phyloP scores from a whole-genome alignment of 2,888 invertebrate genomes.

The Ochlodes sylvanus region DNA sequence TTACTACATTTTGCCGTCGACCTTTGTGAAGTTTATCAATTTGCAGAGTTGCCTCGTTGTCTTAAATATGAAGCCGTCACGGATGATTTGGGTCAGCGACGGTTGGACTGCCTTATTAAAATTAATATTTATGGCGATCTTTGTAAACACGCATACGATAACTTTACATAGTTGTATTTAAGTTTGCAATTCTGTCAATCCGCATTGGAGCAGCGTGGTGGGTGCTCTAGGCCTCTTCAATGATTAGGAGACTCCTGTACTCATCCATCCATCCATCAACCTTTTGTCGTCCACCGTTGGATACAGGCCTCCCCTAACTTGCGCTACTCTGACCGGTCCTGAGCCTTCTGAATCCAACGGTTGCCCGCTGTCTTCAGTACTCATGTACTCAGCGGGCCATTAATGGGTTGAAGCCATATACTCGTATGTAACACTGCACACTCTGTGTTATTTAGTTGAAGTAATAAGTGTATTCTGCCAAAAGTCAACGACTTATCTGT shows the following conservation, averaged over 20 bases:
- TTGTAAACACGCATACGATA: constrained; percentile 5
- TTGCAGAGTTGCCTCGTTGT: constrained; percentile 60
- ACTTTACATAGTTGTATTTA: neutral
- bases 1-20: constrained; percentile 65
- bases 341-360: too few species aligned
- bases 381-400: too few species aligned
- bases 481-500: constrained; percentile 40
- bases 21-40: constrained; percentile 77
- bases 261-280: too few species aligned
- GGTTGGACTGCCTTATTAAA: constrained; percentile 27
- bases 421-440: too few species aligned
- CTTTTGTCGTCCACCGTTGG: too few species aligned
- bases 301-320: too few species aligned
- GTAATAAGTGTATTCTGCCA: constrained; percentile 38
- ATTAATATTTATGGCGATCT: constrained; percentile 25
- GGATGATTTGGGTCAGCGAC: constrained; percentile 35
- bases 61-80: constrained; percentile 52
- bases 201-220: too few species aligned
- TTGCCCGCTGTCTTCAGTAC: too few species aligned
- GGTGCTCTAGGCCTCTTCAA: too few species aligned
- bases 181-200: neutral
- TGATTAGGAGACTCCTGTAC: too few species aligned
- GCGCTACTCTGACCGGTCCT: too few species aligned
- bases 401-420: too few species aligned
- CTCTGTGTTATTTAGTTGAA: constrained; percentile 6